Base-by-base conservation (phyloP, 64 coral and sea anemone species). In the Exaiptasia diaphana region DNA sequence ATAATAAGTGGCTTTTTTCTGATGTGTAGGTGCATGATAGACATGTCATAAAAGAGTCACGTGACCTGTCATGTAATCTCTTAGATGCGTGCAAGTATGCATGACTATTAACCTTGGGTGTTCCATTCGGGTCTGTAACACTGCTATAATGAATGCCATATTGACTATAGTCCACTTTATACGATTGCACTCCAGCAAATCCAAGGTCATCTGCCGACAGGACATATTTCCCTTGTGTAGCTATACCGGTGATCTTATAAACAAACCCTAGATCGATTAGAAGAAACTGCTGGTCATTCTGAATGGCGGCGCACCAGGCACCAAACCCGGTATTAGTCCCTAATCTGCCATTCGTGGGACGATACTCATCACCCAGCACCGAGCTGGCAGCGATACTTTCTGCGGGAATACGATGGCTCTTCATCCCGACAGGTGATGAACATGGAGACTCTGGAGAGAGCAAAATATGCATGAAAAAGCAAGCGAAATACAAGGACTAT, bases 141-240 rank as follows among this genome's bases (percentile, higher is more conserved):
- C n/a, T n/a, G n/a, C n/a, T n/a, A n/a, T n/a, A n/a, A n/a, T n/a
- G n/a, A n/a, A n/a, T n/a, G n/a, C n/a, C n/a, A n/a, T n/a, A n/a
- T n/a, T n/a, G n/a, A n/a, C n/a, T n/a, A n/a, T n/a, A n/a, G n/a
- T n/a, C 64, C 59, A 87, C 22, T 11, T 39, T 68, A 69, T 68
- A 87, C 22, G 62, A 49, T 9, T 64, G 86, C 0, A 92, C 82
- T 82, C 90, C 79, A 2, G 90, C 90, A 25, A 31, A 25, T 42
- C 65, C 77, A 13, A 80, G 27, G 18, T 71, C 50, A 61, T 91
- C 89, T 12, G 12, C 17, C 1, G 90, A 79, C 31, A 92, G 20
- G 1, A 18, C 57, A 28, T 86, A 68, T 79, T 92, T 92, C 17
- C 82, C 82, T 71, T 92, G 82, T 1, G 75, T 86, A 22, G 83